phyloP scores from a whole-genome alignment of 2,797 vertebrate genomes.

The Squalus acanthias region DNA sequence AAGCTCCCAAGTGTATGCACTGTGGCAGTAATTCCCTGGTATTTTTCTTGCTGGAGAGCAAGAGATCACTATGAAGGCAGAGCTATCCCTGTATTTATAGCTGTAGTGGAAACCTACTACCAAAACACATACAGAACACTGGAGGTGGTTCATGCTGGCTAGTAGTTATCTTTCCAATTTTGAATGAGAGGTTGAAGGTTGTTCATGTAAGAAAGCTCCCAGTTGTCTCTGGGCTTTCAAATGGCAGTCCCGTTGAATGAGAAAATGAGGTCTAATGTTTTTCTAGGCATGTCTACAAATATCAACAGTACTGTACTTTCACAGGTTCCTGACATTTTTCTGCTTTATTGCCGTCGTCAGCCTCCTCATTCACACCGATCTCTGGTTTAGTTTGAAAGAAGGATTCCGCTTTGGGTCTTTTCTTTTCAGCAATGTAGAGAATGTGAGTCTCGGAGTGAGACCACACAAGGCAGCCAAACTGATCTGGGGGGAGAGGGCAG shows the following conservation, averaged over 20 bases:
- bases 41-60: neutral
- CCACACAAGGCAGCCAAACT: constrained; percentile 92
- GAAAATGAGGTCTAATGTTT: neutral
- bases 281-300: neutral
- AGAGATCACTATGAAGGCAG: neutral
- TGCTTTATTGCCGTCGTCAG: neutral
- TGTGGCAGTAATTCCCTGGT: neutral
- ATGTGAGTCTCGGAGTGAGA: constrained; percentile 95
- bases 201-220: neutral
- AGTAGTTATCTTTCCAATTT: neutral
- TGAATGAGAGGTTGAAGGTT: neutral
- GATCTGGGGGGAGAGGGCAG: constrained; percentile 58
- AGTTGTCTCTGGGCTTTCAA: neutral
- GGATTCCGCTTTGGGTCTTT: constrained; percentile 80
- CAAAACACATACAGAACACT: neutral
- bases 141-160: neutral
- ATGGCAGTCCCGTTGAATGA: neutral
- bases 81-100: neutral
- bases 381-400: constrained; percentile 67
- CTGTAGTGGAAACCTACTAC: neutral
- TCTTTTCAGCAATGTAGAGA: constrained; percentile 91
- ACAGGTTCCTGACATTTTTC: constrained; percentile 60
- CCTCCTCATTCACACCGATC: too few relatives aligned
- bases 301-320: constrained; percentile 41
- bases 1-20: neutral